phyloP scores from a whole-genome alignment of 2,888 invertebrate species.

The Parnassius apollo region DNA sequence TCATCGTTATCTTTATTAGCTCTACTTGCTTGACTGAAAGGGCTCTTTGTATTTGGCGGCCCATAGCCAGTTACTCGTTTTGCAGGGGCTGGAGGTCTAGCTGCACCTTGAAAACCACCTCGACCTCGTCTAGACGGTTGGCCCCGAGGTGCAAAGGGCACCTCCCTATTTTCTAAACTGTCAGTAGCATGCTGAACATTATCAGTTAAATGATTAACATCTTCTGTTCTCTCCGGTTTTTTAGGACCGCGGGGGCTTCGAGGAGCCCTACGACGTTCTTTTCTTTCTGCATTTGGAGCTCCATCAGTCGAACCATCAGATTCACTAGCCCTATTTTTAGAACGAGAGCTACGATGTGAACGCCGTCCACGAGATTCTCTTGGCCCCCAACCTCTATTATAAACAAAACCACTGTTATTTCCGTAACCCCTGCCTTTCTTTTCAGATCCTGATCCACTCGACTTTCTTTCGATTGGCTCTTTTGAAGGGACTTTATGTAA shows the following conservation, averaged over 20 bases:
- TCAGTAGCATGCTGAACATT: slow-evolving; percentile 45
- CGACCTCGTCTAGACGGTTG: slow-evolving; percentile 94
- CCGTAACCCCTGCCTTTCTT: slow-evolving; percentile 78
- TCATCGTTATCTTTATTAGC: slow-evolving; percentile 67
- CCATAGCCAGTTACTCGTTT: slow-evolving; percentile 88
- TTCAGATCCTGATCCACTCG: slow-evolving; percentile 71
- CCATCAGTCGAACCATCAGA: slow-evolving; percentile 90
- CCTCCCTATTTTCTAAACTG: slow-evolving; percentile 78
- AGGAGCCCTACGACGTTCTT: slow-evolving; percentile 78
- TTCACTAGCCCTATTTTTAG: slow-evolving; percentile 82
- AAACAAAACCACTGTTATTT: slow-evolving; percentile 51
- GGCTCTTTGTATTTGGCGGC: slow-evolving; percentile 90
- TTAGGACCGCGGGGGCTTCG: slow-evolving; percentile 80
- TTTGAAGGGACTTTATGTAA: slow-evolving; percentile 71
- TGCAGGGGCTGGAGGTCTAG: slow-evolving; percentile 73
- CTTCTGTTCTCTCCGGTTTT: slow-evolving; percentile 82
- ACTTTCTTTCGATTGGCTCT: slow-evolving; percentile 72
- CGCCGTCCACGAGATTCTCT: slow-evolving; percentile 75
- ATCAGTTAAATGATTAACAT: slow-evolving; percentile 53
- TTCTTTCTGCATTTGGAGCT: slow-evolving; percentile 77
- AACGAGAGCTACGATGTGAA: slow-evolving; percentile 71
- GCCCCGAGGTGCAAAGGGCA: slow-evolving; percentile 91
- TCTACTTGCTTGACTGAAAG: slow-evolving; percentile 82
- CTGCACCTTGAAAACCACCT: slow-evolving; percentile 78
- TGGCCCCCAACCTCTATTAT: slow-evolving; percentile 73